Base-by-base conservation (phyloP, 2,888 invertebrate species). In the Dione juno region DNA sequence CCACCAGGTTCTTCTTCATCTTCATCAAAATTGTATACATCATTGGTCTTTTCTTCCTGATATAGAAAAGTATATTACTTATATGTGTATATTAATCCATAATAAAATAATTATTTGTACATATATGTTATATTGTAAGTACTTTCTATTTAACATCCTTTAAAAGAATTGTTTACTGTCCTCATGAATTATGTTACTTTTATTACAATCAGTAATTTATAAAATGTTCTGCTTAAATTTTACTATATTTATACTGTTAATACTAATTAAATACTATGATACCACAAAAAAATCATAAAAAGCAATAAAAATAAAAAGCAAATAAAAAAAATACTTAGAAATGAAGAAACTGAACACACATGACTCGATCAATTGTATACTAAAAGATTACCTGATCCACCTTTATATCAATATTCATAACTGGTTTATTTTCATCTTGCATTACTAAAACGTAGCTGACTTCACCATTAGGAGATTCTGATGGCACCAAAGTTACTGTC, bases 391-490 rank as follows among this genome's bases (percentile, higher is more conserved):
- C 84, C 82, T 83, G 78, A 65, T 83, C 80, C 66, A 85, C 77
- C 74, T 88, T 86, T 16, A 90, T 82, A 68, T 87, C 84, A 9
- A 89, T 77, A 68, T 88, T 84, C 66, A 87, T 82, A 0, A 94
- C 93, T 3, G 94, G 94, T 11, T 94, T 94, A 67, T 94, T 95
- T 7, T 95, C 95, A 78, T 96, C 96, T 80, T 96, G 96, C 13
- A 98, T 97, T 69, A 98, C 97, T 14, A 98, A 94, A 0, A 98
- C 97, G 82, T 98, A 98, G 89, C 97, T 97, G 45, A 98, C 95
- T 90, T 98, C 97, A 0, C 96, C 96, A 37, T 95, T 94, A 78
- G 94, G 95, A 0, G 94, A 94, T 75, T 97, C 96, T 0, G 97
- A 96, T 0, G 97, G 97, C 63, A 98, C 95, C 74, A 98, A 95